Base-by-base conservation (phyloP, 2,888 invertebrate genomes). In the Uloborus plumipes region DNA sequence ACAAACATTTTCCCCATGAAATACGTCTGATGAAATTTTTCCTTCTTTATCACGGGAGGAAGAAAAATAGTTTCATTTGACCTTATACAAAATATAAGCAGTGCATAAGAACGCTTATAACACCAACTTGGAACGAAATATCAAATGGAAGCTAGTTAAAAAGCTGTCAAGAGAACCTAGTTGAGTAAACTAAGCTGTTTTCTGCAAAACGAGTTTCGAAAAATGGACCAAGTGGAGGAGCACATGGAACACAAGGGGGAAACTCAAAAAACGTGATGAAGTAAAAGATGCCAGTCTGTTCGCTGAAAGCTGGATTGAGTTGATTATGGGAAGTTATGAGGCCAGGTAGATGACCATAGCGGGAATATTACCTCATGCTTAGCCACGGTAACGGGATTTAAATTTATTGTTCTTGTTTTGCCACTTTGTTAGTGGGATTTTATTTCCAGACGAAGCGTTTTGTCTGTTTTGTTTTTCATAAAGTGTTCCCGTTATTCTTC, bases 261-360 rank as follows among this genome's bases (percentile, higher is more conserved):
- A 69, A 18, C 18, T 53, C 20, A 13, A 47, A 64, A 47, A 61
- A 61, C 61, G 31, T 31, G 61, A 39, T 16, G 16, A 39, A 50
- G 26, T 50, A 18, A 59, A 51, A 71, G 61, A 71, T 49, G 71
- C 16, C 49, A 18, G 39, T 55, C n/a, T 55, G 20, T 18, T 18
- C 18, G 55, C 9, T 18, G 55, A 55, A 55, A 55, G 20, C 20
- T 18, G 16, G 18, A 11, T 18, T 16, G 55, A 9, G 20, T 9
- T 18, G 55, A 55, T 39, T 66, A 74, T 74, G 65, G 26, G 61
- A 65, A 74, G 26, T 66, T 65, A 65, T 1, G 74, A 74, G 74
- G 74, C 66, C 74, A 66, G 22, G 74, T 59, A n/a, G 53, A 49
- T 74, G 74, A 74, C 74, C 65, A 74, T 65, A 58, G 58, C 65